These are phyloP conservation scores for Thrips palmi DNA, from an alignment of 1,140 invertebrate species.

Conservation along the genomic window DNA sequence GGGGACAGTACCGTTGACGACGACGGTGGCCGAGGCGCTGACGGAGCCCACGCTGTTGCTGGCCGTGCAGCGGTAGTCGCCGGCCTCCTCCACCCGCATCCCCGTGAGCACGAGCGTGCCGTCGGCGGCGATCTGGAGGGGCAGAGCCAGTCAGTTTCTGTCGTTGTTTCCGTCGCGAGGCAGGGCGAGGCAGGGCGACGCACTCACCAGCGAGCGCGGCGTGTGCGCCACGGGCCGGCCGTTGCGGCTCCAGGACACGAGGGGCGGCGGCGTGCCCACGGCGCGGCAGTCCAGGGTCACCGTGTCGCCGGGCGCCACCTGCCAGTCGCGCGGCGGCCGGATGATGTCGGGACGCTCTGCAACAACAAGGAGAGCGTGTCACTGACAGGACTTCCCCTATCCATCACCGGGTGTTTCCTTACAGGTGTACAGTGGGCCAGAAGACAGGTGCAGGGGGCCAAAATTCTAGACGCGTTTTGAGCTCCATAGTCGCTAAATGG, in stretches of 20 bases:
- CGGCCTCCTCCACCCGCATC: constrained; percentile 38
- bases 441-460: no score
- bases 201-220: constrained; percentile 28
- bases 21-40: constrained; percentile 38
- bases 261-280: constrained; percentile 40
- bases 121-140: constrained; percentile 21
- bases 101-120: constrained; percentile 43
- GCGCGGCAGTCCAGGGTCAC: constrained; percentile 41
- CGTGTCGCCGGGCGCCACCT: constrained; percentile 24
- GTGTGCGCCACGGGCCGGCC: constrained; percentile 32
- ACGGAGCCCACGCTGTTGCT: constrained; percentile 44
- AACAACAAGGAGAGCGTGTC: no score
- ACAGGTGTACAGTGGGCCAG: no score
- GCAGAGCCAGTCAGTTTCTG: no score
- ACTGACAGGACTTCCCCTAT: no score
- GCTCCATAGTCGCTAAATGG: no score
- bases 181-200: constrained; percentile 4
- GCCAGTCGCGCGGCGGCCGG: constrained; percentile 20
- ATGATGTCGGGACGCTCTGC: no score
- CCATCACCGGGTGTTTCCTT: no score
- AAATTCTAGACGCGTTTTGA: no score
- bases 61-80: constrained; percentile 52
- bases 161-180: no score
- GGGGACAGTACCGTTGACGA: constrained; percentile 54
- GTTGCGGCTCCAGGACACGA: constrained; percentile 50